phyloP scores from a whole-genome alignment of 2,888 invertebrate genomes.

The Campaea margaritaria region DNA sequence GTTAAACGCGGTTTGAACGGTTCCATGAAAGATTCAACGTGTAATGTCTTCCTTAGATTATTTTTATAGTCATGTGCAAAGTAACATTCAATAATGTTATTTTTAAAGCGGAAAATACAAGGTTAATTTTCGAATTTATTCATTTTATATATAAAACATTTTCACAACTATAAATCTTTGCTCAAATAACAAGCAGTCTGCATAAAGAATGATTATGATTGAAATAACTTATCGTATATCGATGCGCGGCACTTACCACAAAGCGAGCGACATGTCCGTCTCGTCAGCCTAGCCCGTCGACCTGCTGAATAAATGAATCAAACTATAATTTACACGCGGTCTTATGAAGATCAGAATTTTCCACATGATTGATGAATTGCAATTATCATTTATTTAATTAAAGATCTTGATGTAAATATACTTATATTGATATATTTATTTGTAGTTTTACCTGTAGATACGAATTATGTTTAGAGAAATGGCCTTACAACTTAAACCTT shows the following conservation, averaged over 20 bases:
- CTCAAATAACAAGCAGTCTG: no score
- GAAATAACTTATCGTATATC: background rate
- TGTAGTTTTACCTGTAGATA: conserved; percentile 9
- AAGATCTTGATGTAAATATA: conserved; percentile 12
- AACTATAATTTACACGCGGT: no score
- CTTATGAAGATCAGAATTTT: no score
- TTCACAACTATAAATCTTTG: no score
- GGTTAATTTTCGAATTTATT: no score
- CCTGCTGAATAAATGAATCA: no score
- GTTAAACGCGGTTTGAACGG: no score
- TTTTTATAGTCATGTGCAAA: background rate
- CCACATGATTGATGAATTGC: background rate
- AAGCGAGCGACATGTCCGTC: no score
- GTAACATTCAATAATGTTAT: background rate
- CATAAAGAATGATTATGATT: no score
- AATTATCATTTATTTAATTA: background rate
- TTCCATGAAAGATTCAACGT: no score
- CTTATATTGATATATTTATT: conserved; percentile 5
- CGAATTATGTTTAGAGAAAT: conserved; percentile 8
- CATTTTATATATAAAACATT: background rate
- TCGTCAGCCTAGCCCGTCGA: no score
- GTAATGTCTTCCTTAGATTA: no score
- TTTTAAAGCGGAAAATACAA: background rate
- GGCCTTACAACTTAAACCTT: conserved; percentile 28
- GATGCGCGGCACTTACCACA: background rate